These are phyloP conservation scores for Orthosia incerta DNA, from an alignment of 2,888 invertebrate genomes.

Conservation along the genomic window DNA sequence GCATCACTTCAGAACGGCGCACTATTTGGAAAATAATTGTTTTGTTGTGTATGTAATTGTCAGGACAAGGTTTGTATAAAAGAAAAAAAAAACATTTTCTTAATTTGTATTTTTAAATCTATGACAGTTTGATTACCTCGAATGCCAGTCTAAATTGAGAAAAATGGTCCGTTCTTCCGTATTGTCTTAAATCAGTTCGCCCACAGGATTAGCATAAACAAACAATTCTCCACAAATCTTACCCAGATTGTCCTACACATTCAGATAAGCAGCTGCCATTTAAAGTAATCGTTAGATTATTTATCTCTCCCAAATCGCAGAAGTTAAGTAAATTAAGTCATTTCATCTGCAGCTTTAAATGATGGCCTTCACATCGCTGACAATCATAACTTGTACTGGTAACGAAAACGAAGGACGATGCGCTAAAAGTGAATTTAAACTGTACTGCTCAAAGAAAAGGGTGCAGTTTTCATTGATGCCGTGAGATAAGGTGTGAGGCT, in stretches of 20 bases:
- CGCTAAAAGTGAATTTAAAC: constrained; percentile 51
- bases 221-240: not conserved
- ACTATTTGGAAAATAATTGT: too few species aligned
- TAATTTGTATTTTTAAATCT: too few species aligned
- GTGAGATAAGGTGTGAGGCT: constrained; percentile 81
- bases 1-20: too few species aligned
- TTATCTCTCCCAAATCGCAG: constrained; percentile 24
- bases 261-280: constrained; percentile 25
- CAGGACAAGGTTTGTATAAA: too few species aligned
- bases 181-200: not conserved
- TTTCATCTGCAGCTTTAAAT: constrained; percentile 39
- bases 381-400: constrained; percentile 74
- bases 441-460: constrained; percentile 58
- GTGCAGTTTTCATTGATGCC: constrained; percentile 68
- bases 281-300: constrained; percentile 38
- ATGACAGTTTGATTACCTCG: not conserved
- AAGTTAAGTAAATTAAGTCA: constrained; percentile 42
- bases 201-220: constrained; percentile 1
- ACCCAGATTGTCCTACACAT: constrained; percentile 6
- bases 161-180: not conserved
- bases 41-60: too few species aligned
- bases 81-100: too few species aligned
- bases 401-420: constrained; percentile 64
- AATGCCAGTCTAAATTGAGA: not conserved
- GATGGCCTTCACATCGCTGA: constrained; percentile 61